phyloP scores from a whole-genome alignment of 2,797 vertebrate species.

The Sebastes diploproa region DNA sequence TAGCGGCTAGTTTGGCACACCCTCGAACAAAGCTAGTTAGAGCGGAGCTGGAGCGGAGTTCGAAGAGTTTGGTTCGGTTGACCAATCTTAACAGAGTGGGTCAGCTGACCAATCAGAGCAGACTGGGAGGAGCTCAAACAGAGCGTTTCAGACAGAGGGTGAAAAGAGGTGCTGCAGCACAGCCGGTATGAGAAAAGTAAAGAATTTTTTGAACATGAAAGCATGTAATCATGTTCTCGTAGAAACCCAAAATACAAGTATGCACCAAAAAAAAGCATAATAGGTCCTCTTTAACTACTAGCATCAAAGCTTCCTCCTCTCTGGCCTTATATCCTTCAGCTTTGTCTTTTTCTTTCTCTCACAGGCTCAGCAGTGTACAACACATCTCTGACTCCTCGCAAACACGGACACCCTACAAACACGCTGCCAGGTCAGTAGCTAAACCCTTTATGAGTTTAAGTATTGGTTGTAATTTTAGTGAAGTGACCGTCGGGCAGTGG shows the following conservation, averaged over 20 bases:
- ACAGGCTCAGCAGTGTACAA: constrained; percentile 95
- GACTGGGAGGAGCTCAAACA: no score
- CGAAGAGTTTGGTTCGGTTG: no score
- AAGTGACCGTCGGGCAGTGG: neutral
- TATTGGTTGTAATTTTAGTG: neutral
- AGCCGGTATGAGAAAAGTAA: no score
- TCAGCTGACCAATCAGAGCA: no score
- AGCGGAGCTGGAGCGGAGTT: no score
- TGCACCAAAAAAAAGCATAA: neutral
- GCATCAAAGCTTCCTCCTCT: neutral
- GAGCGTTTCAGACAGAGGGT: no score
- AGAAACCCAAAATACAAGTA: no score
- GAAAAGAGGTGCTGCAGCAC: no score
- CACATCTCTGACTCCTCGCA: constrained; percentile 84
- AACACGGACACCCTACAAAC: constrained; percentile 84
- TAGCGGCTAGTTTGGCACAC: no score
- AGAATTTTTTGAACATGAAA: neutral
- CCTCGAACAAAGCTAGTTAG: no score
- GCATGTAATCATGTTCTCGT: neutral
- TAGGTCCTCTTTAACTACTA: neutral
- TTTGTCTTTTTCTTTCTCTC: constrained; percentile 5
- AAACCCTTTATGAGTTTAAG: neutral
- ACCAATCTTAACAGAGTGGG: no score
- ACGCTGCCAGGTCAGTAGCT: constrained; percentile 61
- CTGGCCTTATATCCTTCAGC: neutral